phyloP scores from a whole-genome alignment of 2,797 vertebrate species.

The Enteromius paludinosus region DNA sequence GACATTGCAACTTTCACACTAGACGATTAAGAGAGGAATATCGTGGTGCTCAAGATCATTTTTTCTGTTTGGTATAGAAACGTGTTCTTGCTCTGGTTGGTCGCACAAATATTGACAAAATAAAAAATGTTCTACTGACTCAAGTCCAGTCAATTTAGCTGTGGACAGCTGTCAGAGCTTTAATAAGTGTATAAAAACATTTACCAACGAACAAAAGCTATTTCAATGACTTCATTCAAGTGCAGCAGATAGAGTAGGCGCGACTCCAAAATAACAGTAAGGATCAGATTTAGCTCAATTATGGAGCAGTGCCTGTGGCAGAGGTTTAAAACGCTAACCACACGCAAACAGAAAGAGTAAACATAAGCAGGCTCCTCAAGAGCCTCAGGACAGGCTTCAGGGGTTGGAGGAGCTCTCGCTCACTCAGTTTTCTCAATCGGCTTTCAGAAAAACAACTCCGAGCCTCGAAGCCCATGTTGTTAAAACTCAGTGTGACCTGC shows the following conservation, averaged over 20 bases:
- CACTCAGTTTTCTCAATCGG: neutral
- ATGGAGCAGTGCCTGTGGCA: conserved; percentile 42
- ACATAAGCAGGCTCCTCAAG: conserved; percentile 34
- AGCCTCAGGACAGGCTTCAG: conserved; percentile 28
- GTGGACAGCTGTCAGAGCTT: neutral
- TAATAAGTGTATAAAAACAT: conserved; percentile 1
- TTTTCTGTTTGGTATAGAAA: neutral
- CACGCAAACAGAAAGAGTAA: conserved; percentile 38
- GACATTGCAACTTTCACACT: conserved; percentile 15
- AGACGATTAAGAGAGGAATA: neutral
- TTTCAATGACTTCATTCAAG: conserved; percentile 1
- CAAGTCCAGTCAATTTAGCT: neutral
- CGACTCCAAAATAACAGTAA: conserved; percentile 19
- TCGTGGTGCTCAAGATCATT: neutral
- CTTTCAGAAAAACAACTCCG: conserved; percentile 24
- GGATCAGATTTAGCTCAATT: conserved; percentile 36
- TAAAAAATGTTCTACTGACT: neutral
- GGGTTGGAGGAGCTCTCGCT: conserved; percentile 9
- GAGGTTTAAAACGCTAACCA: conserved; percentile 40
- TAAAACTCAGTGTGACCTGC: neutral
- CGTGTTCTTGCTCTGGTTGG: neutral
- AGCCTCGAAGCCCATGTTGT: neutral
- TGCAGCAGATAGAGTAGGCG: neutral
- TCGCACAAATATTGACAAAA: neutral
- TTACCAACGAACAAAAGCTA: neutral